These are phyloP conservation scores for Leptinotarsa rubiginosa DNA, from an alignment of 2,888 invertebrate genomes.

Conservation along the genomic window DNA sequence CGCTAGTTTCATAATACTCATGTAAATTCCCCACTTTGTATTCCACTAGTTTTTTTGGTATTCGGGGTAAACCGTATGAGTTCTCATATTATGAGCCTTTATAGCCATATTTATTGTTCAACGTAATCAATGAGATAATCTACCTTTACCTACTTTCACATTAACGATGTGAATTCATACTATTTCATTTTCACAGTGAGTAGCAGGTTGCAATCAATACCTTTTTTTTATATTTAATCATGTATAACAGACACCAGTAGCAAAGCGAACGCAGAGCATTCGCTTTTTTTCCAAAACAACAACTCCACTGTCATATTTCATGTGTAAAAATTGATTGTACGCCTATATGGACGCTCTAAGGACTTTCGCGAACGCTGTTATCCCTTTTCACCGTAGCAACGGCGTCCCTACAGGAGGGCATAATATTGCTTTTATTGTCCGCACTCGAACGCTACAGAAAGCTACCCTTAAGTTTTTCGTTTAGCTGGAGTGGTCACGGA, in stretches of 20 bases:
- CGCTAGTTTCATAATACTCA: too few relatives aligned
- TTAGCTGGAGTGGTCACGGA: conserved; percentile 43
- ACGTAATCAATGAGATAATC: too few relatives aligned
- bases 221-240: neutral
- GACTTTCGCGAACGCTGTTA: conserved; percentile 34
- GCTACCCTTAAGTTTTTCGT: conserved; percentile 44
- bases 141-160: too few relatives aligned
- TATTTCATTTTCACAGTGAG: too few relatives aligned
- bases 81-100: too few relatives aligned
- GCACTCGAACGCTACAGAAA: conserved; percentile 44
- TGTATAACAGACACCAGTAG: neutral
- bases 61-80: too few relatives aligned
- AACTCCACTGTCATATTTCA: conserved; percentile 1
- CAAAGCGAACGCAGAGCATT: neutral
- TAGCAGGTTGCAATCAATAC: neutral
- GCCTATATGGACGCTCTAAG: neutral
- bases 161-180: too few relatives aligned
- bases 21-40: too few relatives aligned
- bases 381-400: conserved; percentile 43
- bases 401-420: conserved; percentile 46
- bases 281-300: conserved; percentile 4
- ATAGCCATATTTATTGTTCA: too few relatives aligned
- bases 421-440: conserved; percentile 51
- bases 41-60: too few relatives aligned
- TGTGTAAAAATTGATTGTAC: conserved; percentile 3